These are phyloP conservation scores for Leucophenga maculata DNA, from an alignment of 2,888 invertebrate species.

Conservation along the genomic window DNA sequence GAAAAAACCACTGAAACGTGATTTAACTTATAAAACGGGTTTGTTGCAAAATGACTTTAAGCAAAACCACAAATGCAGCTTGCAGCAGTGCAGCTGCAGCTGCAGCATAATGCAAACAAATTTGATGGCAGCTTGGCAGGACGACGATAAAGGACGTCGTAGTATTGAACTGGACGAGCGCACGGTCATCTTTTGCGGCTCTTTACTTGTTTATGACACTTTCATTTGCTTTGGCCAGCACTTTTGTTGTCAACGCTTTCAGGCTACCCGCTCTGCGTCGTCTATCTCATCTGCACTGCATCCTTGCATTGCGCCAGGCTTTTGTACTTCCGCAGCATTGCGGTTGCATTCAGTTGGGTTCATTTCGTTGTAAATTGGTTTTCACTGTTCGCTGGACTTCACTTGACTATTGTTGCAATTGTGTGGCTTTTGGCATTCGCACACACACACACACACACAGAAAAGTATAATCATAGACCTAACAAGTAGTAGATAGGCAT, in stretches of 20 bases:
- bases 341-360: constrained; percentile 4
- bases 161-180: too few species aligned
- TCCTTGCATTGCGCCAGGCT: background rate
- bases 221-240: constrained; percentile 19
- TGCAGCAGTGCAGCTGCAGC: background rate
- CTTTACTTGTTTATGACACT: constrained; percentile 13
- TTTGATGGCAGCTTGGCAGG: background rate
- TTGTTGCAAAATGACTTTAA: constrained; percentile 33
- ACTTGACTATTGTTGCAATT: constrained; percentile 12
- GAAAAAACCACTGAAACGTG: constrained; percentile 59
- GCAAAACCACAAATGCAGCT: constrained; percentile 11
- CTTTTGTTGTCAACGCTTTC: constrained; percentile 1
- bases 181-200: too few species aligned
- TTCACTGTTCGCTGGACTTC: background rate
- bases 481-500: too few species aligned
- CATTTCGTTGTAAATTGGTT: background rate
- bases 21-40: constrained; percentile 61
- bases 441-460: background rate
- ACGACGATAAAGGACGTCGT: too few species aligned
- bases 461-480: too few species aligned
- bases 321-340: background rate
- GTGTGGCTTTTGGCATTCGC: background rate
- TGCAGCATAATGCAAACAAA: background rate
- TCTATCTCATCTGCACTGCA: too few species aligned
- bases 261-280: background rate